Conservation (phyloP, 1,140 invertebrate species). For the Bombyx mori region DNA sequence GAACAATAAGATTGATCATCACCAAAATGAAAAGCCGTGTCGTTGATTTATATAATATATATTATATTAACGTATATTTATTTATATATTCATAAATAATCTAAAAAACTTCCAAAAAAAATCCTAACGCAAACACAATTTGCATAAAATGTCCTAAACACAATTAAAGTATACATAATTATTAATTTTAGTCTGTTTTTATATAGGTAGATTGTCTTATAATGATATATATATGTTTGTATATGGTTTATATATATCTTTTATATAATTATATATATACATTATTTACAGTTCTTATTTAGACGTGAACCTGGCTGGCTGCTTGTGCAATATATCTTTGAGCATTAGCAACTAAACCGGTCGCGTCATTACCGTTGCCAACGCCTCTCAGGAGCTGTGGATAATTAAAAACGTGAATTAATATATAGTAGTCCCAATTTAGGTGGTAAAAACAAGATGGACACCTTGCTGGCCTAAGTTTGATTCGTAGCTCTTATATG, state of each 20-base stretch:
- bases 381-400: conserved; percentile 32
- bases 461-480: too few species aligned
- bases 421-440: too few species aligned
- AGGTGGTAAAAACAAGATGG: too few species aligned
- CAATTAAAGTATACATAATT: neutral
- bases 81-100: conserved; percentile 4
- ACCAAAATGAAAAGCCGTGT: conserved; percentile 43
- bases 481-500: too few species aligned
- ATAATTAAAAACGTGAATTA: neutral
- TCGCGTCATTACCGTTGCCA: conserved; percentile 4
- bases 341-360: neutral
- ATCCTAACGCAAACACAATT: too few species aligned
- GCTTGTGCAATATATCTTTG: neutral
- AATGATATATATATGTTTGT: neutral
- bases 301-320: neutral
- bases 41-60: conserved; percentile 24
- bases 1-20: conserved; percentile 3
- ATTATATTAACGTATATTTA: conserved; percentile 41
- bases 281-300: neutral
- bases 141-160: too few species aligned
- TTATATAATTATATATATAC: neutral
- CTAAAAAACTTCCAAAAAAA: too few species aligned
- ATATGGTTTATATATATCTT: neutral
- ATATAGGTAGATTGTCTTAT: neutral
- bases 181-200: neutral